Base-by-base conservation (phyloP, 2,797 vertebrate genomes). In the Enteromius afrohamiltoni region DNA sequence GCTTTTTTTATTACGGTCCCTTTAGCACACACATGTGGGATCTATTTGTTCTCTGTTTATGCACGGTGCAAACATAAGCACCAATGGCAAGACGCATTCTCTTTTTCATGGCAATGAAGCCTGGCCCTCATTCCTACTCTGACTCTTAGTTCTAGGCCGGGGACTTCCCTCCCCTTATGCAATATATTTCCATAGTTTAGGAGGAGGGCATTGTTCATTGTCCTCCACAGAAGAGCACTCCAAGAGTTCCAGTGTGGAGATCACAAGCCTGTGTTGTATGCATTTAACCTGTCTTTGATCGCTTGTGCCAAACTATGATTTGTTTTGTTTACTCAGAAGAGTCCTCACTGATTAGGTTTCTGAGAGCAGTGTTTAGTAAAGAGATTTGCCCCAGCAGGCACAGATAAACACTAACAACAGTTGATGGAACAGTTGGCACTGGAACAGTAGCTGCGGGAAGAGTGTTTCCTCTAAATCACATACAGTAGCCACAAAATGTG, bases 1-100 rank as follows among this genome's bases (percentile, higher is more conserved):
- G 31, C n/a, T 77, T 58, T 42, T 67, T 62, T 49, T 69, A 64
- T 82, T 73, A 58, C 3, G 26, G 60, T 45, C 47, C 11, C 64
- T 82, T 77, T 68, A 68, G 76, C 23, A 53, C 68, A 19, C 34
- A 68, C 69, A 82, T 40, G 80, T 84, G 83, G 82, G 58, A 75
- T 77, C 81, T 87, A 83, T 82, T 82, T 86, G 42, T 77, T 74
- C 16, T 14, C n/a, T 0, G 29, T 86, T 80, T 86, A 83, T 89
- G 88, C 89, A 85, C 88, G 40, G 78, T 60, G 88, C 84, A 90
- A 86, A n/a, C 83, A 76, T 71, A 88, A 37, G 82, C 86, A 85
- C 78, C 17, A 84, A 69, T 84, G 64, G 55, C 75, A 77, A 88
- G 88, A 55, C 83, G 68, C 87, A 87, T 89, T 91, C 83, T 84